Evolutionary conservation across 2,113 vertebrate species (phyloP), one percentile per base, ranked within the genome.

Genomic region (Machaerirhynchus nigripectus): DNA sequence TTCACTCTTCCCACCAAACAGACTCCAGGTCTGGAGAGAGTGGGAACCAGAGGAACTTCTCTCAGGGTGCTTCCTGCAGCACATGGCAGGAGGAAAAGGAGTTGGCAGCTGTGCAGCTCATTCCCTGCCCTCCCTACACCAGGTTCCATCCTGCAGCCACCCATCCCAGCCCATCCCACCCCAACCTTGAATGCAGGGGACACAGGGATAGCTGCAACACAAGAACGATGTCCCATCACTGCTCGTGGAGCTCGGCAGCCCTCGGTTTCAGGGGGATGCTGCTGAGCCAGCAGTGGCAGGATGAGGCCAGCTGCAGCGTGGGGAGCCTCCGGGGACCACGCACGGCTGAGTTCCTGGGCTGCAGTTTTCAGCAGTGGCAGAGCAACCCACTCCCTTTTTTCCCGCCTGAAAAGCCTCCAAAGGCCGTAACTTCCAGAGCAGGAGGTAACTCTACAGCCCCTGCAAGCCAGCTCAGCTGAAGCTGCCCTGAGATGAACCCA

Each of bases 201-300:
- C 1, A 37, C 0, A 3, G 24, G 53, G 50, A 44, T 13, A 65
- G 33, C 65, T 23, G 26, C 5, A 3, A 4, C 0, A 3, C 2
- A 5, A 49, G 42, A 59, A 7, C 52, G 30, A 27, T 22, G 57
- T 69, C 55, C n/a, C 6, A 1, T 28, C 1, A 0, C 49, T 26
- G 64, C 31, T 30, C 0, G 0, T 3, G 1, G 30, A 10, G 7
- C 9, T 4, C 4, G 46, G 78, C 3, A 4, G 35, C 55, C n/a
- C n/a, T 44, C 0, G 0, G 37, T 77, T 69, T 37, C 0, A 0
- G 39, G 40, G 33, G 35, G 33, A n/a, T 15, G 77, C 31, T 68
- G 88, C 77, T 59, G 49, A 3, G 2, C 7, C 2, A 1, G 83
- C 50, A 13, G 69, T 1, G 2, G 65, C 53, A 81, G 39, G 40